Base-by-base conservation (phyloP, 2,888 invertebrate species). In the Rhogogaster chlorosoma region DNA sequence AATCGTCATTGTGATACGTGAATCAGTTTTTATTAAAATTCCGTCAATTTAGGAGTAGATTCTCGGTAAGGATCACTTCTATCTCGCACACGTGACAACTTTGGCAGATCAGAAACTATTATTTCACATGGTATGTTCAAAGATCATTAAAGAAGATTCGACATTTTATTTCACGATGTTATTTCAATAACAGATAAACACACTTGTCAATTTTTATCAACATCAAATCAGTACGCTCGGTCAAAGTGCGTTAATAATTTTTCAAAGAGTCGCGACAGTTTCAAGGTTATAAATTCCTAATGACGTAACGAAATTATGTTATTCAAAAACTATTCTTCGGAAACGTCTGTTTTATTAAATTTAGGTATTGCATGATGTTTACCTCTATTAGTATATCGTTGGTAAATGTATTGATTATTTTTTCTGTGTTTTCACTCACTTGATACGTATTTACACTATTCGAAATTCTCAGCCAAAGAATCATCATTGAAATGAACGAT, bases 51-150 rank as follows among this genome's bases (percentile, higher is more conserved):
- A 22, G 3, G 26, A 67, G 32, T 18, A 61, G 26, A 26, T 67
- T 32, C 18, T 12, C 6, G 4, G 32, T 18, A 7, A 67, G 1
- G 67, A 32, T 32, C 18, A 67, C 7, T 2, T 67, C 67, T 18
- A n/a, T n/a, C 29, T 9, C 2, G 32, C 32, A 67, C 67, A 67
- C 7, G 67, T 32, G 67, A 67, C 32, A 67, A 67, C 29, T 67
- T 67, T 67, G 42, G 10, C 26, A 73, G 38, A 12, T 42, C 22
- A 42, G n/a, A 42, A 22, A 73, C n/a, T 6, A 73, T 42, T 42
- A 6, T 22, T 73, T 73, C 73, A 73, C 42, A 73, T 73, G 73
- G 73, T 73, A 73, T 26, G 38, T 73, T n/a, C 42, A 12, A 73
- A 18, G 42, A 32, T 67, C 6, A 32, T 67, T 12, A 22, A 73